Conservation (phyloP, 2,797 vertebrate species). For the Pempheris klunzingeri region DNA sequence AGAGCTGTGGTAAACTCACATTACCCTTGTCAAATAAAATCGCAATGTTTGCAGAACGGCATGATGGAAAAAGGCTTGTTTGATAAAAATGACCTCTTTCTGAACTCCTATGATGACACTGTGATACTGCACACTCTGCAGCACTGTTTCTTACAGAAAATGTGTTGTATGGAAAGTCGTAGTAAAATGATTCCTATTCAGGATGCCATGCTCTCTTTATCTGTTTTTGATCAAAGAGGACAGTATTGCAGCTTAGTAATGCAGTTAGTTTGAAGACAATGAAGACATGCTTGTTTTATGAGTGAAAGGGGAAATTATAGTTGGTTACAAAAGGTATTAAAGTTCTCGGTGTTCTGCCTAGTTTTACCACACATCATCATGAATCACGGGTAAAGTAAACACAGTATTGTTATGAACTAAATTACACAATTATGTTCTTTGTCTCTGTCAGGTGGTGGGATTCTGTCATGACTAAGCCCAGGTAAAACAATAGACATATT, state of each 20-base stretch:
- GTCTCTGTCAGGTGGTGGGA: constrained; percentile 4
- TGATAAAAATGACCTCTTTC: neutral
- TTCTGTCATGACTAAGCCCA: constrained; percentile 5
- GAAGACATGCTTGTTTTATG: neutral
- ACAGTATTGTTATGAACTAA: neutral
- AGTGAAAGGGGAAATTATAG: constrained; percentile 1
- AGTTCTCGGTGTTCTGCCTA: no score
- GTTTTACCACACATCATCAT: constrained; percentile 1
- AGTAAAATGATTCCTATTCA: neutral
- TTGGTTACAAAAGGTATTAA: neutral
- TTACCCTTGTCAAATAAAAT: no score
- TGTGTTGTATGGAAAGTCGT: neutral
- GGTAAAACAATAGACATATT: constrained; percentile 24
- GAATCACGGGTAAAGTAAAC: constrained; percentile 1
- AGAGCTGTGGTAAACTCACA: no score
- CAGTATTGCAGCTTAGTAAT: neutral
- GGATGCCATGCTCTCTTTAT: neutral
- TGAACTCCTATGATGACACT: neutral
- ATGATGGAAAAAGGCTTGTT: neutral
- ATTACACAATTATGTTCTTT: neutral
- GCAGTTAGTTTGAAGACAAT: neutral
- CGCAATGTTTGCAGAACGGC: no score
- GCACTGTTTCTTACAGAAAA: neutral
- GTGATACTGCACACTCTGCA: neutral
- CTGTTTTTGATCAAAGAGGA: neutral